Evolutionary conservation across 2,888 invertebrate species (phyloP), one percentile per base, ranked within the genome.

Genomic region (Melanostoma mellinum): DNA sequence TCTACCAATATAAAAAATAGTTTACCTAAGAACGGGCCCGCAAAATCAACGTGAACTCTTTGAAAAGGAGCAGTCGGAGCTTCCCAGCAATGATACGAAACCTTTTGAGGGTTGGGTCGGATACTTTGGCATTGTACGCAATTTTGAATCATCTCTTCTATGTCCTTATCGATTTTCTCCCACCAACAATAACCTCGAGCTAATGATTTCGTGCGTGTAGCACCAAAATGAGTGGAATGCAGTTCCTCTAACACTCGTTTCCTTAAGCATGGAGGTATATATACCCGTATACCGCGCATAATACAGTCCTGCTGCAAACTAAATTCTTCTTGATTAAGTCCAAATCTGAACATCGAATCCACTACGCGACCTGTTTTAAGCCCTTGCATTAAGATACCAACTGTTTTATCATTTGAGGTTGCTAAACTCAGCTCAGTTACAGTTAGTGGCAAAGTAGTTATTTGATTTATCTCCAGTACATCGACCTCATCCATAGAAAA

Each of bases 1-100:
- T 91, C 90, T 3, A 89, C 87, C 1, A 91, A 84, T 10, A 91
- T 81, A 3, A 90, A 75, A 42, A 88, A 88, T n/a, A 52, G 38
- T 8, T 38, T 30, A 6, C 61, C 61, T 4, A 61, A n/a, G 32
- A 61, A 61, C 9, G 71, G 38, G 6, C 56, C 71, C 88, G 68
- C 65, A 33, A 75, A 81, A 50, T 86, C 86, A 33, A 84, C 38
- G 71, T 85, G 86, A 6, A 87, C 71, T 69, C 86, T 80, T 40
- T 86, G 48, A 65, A 82, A 87, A n/a, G 86, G 86, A 35, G 71
- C 36, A 10, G 58, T 44, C 6, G 85, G 77, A 5, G 78, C 10
- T 42, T 69, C 42, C 79, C 86, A 86, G 4, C 46, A 61, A 52
- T 56, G 80, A 6, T 84, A 3, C 4, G 48, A 3, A 53, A 36